Conservation (phyloP, 2,113 vertebrate species). For the Gadus macrocephalus region DNA sequence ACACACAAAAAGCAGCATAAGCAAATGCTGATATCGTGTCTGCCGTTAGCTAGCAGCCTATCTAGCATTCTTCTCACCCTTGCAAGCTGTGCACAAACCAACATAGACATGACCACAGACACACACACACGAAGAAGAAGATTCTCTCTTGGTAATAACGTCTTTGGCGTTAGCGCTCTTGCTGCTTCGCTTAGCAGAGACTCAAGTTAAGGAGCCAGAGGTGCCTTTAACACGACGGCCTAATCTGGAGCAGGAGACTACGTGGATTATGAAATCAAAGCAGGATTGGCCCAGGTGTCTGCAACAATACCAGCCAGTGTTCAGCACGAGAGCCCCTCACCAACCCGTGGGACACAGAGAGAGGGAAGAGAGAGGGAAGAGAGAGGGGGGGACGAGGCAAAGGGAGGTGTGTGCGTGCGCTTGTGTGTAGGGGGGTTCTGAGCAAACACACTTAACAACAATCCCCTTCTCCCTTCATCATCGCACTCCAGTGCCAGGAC, state of each 20-base stretch:
- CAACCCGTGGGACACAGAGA: conserved; percentile 37
- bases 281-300: conserved; percentile 66
- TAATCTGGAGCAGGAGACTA: conserved; percentile 70
- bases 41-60: too few relatives aligned
- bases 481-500: conserved; percentile 37
- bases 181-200: conserved; percentile 67
- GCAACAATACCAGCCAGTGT: conserved; percentile 51
- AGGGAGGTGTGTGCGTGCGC: background rate
- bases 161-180: conserved; percentile 41
- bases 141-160: conserved; percentile 32
- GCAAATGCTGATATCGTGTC: too few relatives aligned
- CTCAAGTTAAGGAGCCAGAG: conserved; percentile 69
- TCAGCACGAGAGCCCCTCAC: conserved; percentile 43
- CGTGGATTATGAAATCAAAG: conserved; percentile 75
- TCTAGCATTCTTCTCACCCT: too few relatives aligned
- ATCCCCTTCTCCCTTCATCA: conserved; percentile 31
- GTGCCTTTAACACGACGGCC: conserved; percentile 65
- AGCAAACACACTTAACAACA: conserved; percentile 46
- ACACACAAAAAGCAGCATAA: background rate
- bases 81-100: too few relatives aligned
- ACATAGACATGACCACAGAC: too few relatives aligned
- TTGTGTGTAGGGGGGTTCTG: conserved; percentile 6
- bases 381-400: conserved; percentile 3
- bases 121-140: conserved; percentile 27
- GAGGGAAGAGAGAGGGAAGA: conserved; percentile 6